Conservation (phyloP, 2,113 vertebrate genomes). For the Corythornis cristatus region DNA sequence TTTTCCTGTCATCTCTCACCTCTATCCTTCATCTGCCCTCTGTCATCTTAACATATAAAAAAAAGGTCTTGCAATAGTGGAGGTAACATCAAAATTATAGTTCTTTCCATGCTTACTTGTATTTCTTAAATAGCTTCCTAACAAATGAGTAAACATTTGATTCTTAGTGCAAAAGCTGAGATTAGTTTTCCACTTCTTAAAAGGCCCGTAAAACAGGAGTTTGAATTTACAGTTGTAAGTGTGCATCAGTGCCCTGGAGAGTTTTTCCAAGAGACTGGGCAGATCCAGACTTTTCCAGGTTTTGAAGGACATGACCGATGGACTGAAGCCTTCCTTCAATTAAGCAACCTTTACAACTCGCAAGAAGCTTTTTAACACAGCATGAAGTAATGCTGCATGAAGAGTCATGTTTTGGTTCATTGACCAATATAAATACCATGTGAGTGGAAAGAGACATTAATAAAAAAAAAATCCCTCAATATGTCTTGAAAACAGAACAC, state of each 20-base stretch:
- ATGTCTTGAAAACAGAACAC: not conserved
- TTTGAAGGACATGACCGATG: conserved; percentile 29
- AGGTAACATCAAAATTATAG: not conserved
- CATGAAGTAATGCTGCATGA: not conserved
- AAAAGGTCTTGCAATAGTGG: not conserved
- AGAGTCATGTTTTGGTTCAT: not conserved
- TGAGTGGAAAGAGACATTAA: not conserved
- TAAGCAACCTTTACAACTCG: not conserved
- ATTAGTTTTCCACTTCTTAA: conserved; percentile 11
- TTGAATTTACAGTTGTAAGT: not conserved
- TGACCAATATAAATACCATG: not conserved
- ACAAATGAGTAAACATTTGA: not conserved
- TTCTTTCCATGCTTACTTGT: not conserved
- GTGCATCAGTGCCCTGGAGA: conserved; percentile 42
- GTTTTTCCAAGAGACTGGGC: conserved; percentile 44
- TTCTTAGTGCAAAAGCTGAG: not conserved
- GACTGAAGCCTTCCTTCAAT: not conserved
- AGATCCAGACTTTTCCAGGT: conserved; percentile 28
- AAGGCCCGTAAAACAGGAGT: not conserved
- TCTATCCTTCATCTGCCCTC: not conserved
- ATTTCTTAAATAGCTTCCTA: not conserved
- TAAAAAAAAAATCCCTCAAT: not conserved
- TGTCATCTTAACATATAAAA: not conserved
- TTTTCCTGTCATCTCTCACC: not conserved
- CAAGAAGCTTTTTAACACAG: not conserved